Evolutionary conservation across 2,888 invertebrate species (phyloP), one percentile per base, ranked within the genome.

Genomic region (Fragum whitleyi): DNA sequence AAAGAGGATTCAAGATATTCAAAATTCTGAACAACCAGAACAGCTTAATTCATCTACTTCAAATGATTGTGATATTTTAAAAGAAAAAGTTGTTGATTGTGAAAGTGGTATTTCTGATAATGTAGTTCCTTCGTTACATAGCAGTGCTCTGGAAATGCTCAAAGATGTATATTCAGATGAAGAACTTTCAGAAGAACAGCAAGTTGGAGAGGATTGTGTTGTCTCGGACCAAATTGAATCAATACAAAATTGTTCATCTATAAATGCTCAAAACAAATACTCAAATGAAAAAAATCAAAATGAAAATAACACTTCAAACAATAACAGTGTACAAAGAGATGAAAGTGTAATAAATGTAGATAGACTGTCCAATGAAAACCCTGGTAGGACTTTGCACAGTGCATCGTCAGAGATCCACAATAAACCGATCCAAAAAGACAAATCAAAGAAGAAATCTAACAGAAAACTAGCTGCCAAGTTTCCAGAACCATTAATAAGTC

Each of bases 201-300:
- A 53, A n/a, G 39, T 14, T 19, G 23, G 28, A 28, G 67, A 57
- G 19, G 57, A 95, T 95, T 42, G 95, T 95, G 93, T 95, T 95
- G 14, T 19, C 47, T 19, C 47, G 14, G 47, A 47, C 3, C 47
- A 47, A 3, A 3, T 47, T 47, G 47, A 47, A 47, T 5, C 47
- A 47, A n/a, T n/a, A 9, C 47, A 47, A 9, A 47, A 47, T 47
- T 47, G 47, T 47, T 47, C 47, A 19, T 47, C 9, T 36, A 36
- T 16, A 47, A 47, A 14, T 47, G 16, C n/a, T n/a, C 47, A 47
- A 2, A 47, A 47, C 2, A 47, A 47, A 9, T 47, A n/a, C 47
- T 47, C 16, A 9, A 16, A 47, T 47, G 47, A 47, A 47, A 14
- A 3, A 5, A 47, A 47, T 47, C 5, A 47, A 14, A 47, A 47